Evolutionary conservation across 35 echinoderm and acorn worm genomes (phyloP).

Genomic region (Chiridota heheva): DNA sequence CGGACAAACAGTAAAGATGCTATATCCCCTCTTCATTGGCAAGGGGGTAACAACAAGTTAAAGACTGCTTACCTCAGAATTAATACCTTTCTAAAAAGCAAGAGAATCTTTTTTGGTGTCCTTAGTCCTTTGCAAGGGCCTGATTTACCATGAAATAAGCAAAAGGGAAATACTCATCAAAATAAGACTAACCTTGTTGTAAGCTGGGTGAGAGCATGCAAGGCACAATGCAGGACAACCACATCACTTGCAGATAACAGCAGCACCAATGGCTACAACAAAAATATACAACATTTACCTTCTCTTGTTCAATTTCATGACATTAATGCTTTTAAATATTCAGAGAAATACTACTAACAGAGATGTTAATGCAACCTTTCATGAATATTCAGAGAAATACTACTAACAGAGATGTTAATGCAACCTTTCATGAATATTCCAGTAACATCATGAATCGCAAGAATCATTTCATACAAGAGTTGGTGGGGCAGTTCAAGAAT

Average conservation of each 20-base stretch:
- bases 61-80: too few species aligned
- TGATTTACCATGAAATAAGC: neutral
- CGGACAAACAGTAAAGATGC: too few species aligned
- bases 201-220: slow-evolving; percentile 86
- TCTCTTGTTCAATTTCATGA: neutral
- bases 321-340: neutral
- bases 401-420: too few species aligned
- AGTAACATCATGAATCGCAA: too few species aligned
- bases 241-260: slow-evolving; percentile 89
- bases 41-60: too few species aligned
- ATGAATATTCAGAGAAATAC: neutral
- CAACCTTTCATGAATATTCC: too few species aligned
- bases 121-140: too few species aligned
- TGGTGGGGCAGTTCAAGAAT: too few species aligned
- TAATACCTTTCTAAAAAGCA: too few species aligned
- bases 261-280: slow-evolving; percentile 79
- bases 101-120: too few species aligned
- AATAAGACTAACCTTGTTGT: slow-evolving; percentile 75
- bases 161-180: neutral
- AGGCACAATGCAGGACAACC: slow-evolving; percentile 82
- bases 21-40: too few species aligned
- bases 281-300: slow-evolving; percentile 10
- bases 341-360: neutral
- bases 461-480: too few species aligned
- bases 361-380: neutral